Percentiles rank a stretch among this genome's conserved stretches.
Conservation (phyloP, 1,140 invertebrate genomes). For the Pseudomyrmex sp. region DNA sequence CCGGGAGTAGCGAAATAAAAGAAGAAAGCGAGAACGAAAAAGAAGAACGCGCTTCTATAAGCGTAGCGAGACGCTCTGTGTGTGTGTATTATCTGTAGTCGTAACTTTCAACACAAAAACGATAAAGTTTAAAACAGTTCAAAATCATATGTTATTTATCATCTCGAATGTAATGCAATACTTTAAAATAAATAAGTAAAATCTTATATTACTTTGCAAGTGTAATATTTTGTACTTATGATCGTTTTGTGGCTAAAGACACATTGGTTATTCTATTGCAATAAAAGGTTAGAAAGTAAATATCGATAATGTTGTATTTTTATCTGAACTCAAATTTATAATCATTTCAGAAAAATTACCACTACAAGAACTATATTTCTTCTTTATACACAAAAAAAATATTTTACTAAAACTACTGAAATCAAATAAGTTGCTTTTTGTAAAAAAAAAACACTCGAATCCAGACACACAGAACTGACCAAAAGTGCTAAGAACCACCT, state of each 20-base stretch:
- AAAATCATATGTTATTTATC: constrained; percentile 42
- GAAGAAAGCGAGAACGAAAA: constrained; percentile 56
- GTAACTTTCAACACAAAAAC: constrained; percentile 51
- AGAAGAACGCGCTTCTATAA: constrained; percentile 65
- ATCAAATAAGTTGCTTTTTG: no score
- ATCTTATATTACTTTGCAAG: neutral
- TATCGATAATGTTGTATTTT: no score
- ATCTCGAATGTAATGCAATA: constrained; percentile 9
- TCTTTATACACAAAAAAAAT: no score
- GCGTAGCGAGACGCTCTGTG: constrained; percentile 53
- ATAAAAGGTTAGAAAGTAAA: no score
- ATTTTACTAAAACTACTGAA: no score
- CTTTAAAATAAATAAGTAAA: constrained; percentile 8
- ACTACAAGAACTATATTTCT: no score
- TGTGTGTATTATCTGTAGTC: constrained; percentile 51
- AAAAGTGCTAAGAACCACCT: constrained; percentile 58
- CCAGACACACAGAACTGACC: constrained; percentile 57
- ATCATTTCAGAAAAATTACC: no score
- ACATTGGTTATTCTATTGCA: no score
- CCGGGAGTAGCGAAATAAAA: constrained; percentile 64
- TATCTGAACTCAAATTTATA: no score
- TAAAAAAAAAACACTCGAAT: constrained; percentile 25
- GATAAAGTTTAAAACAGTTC: constrained; percentile 30
- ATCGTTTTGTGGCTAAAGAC: no score
- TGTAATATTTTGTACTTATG: neutral